Conservation (phyloP, 2,797 vertebrate species). For the Tolypeutes matacus region DNA sequence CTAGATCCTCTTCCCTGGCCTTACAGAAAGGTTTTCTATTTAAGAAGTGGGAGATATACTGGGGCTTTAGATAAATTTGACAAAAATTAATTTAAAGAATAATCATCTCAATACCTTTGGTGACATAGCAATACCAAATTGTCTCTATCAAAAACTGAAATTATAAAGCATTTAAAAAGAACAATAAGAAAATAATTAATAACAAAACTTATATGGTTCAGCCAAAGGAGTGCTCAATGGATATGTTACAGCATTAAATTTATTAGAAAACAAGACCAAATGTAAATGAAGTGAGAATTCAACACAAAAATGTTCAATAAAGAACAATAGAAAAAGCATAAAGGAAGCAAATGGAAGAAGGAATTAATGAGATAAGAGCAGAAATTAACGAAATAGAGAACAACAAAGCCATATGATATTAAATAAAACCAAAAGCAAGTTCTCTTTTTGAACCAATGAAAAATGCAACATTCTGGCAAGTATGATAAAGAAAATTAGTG, state of each 20-base stretch:
- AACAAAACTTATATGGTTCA: neutral
- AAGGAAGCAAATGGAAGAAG: neutral
- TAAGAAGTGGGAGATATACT: neutral
- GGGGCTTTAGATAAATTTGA: neutral
- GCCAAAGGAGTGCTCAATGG: neutral
- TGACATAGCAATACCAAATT: neutral
- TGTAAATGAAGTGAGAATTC: neutral
- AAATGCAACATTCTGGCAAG: neutral
- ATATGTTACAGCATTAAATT: neutral
- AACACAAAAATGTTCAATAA: neutral
- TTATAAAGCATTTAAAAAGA: neutral
- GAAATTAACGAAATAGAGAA: no score
- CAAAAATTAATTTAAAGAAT: neutral
- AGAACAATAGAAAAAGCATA: conserved; percentile 10
- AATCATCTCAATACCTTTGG: neutral
- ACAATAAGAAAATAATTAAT: neutral
- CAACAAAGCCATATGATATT: neutral
- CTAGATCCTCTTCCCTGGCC: neutral
- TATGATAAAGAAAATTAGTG: neutral
- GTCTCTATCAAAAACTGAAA: neutral
- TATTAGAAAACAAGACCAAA: conserved; percentile 6
- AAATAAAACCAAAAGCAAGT: neutral
- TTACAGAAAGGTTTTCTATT: neutral
- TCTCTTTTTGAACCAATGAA: neutral
- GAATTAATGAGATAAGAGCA: neutral